phyloP scores from a whole-genome alignment of 2,113 vertebrate genomes.

The Hemiscyllium ocellatum region DNA sequence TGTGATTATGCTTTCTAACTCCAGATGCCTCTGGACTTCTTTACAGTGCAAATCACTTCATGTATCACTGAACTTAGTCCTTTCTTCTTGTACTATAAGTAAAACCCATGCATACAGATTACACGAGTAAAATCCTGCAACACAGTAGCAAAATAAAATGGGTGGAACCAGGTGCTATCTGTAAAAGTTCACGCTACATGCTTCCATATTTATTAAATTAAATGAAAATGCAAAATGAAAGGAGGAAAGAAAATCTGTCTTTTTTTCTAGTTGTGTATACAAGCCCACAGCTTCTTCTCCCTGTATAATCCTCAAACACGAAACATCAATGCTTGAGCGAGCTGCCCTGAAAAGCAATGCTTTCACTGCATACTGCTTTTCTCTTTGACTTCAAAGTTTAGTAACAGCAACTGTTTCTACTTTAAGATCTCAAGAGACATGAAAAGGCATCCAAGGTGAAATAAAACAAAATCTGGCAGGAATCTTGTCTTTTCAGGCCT shows the following conservation, averaged over 20 bases:
- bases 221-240: slow-evolving; percentile 22
- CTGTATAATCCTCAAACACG: slow-evolving; percentile 30
- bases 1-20: slow-evolving; percentile 32
- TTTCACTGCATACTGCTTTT: slow-evolving; percentile 20
- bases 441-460: slow-evolving; percentile 32
- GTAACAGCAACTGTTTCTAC: slow-evolving; percentile 33
- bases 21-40: slow-evolving; percentile 27
- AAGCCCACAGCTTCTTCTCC: slow-evolving; percentile 6
- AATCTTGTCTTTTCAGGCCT: slow-evolving; percentile 28
- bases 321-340: slow-evolving; percentile 34
- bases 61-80: slow-evolving; percentile 35
- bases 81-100: slow-evolving; percentile 32
- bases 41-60: slow-evolving; percentile 36
- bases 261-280: not conserved
- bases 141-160: slow-evolving; percentile 33
- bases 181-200: not conserved
- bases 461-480: slow-evolving; percentile 34
- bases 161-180: slow-evolving; percentile 27
- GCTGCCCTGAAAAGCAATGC: slow-evolving; percentile 27
- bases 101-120: slow-evolving; percentile 31
- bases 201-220: slow-evolving; percentile 23
- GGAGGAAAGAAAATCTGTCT: not conserved
- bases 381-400: slow-evolving; percentile 37
- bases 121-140: slow-evolving; percentile 19
- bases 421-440: slow-evolving; percentile 34